Conservation (phyloP, 2,113 vertebrate genomes). For the Lethenteron camtschaticum region DNA sequence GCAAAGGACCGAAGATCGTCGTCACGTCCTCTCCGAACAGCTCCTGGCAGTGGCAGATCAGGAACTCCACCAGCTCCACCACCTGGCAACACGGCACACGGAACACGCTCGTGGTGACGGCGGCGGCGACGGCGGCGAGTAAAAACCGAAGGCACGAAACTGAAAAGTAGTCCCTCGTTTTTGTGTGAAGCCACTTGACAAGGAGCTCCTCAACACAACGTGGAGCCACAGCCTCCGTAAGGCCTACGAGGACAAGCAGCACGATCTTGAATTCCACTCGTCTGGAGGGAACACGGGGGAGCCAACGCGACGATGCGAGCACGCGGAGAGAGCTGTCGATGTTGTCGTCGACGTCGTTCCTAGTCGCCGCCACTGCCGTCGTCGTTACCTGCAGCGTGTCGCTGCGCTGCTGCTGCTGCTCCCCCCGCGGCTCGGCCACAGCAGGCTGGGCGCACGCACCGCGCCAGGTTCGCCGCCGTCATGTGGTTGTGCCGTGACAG, state of each 20-base stretch:
- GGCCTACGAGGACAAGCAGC: not conserved
- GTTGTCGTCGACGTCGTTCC: not conserved
- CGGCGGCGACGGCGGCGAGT: not conserved
- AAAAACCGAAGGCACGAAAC: not conserved
- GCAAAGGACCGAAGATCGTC: constrained; percentile 17
- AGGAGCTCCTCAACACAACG: not conserved
- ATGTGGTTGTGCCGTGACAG: constrained; percentile 41
- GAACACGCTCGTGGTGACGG: not conserved
- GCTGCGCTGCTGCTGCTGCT: constrained; percentile 23
- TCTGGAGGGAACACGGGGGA: not conserved
- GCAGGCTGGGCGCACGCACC: constrained; percentile 65
- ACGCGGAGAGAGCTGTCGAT: not conserved
- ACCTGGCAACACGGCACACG: constrained; percentile 26
- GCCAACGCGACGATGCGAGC: not conserved
- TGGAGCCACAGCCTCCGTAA: not conserved
- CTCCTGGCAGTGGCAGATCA: constrained; percentile 50
- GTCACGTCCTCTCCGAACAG: constrained; percentile 45
- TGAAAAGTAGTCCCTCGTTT: not conserved
- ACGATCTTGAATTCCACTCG: not conserved
- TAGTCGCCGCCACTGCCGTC: not conserved
- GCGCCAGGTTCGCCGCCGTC: constrained; percentile 55
- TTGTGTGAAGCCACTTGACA: not conserved
- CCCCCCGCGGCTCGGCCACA: constrained; percentile 21
- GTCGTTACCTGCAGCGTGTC: constrained; percentile 23
- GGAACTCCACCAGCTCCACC: constrained; percentile 49